Conservation (phyloP, 1,140 invertebrate genomes). For the Contarinia nasturtii region DNA sequence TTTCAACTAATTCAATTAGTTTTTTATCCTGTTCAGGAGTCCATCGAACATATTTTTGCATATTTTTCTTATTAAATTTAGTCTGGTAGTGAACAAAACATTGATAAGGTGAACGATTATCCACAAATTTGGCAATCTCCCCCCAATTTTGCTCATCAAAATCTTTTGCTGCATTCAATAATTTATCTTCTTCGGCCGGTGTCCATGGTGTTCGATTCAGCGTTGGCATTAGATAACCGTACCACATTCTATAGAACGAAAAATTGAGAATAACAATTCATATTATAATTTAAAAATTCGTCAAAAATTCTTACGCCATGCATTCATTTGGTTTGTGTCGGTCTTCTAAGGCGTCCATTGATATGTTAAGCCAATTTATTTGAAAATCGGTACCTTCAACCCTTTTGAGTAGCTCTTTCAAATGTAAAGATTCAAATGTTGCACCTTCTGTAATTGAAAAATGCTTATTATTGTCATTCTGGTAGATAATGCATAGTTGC, state of each 20-base stretch:
- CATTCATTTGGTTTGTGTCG: constrained; percentile 31
- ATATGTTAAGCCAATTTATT: constrained; percentile 24
- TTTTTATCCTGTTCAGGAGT: constrained; percentile 34
- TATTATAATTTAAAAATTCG: too few species aligned
- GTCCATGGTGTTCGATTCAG: constrained; percentile 41
- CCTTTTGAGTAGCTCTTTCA: background rate
- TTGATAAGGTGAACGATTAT: constrained; percentile 38
- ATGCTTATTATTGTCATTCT: too few species aligned
- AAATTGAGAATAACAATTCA: too few species aligned
- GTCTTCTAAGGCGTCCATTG: constrained; percentile 22
- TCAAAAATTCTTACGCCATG: constrained; percentile 14
- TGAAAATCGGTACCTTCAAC: constrained; percentile 8
- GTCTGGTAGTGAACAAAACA: constrained; percentile 42
- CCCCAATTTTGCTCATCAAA: constrained; percentile 41
- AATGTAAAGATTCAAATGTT: background rate
- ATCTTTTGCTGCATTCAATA: constrained; percentile 26
- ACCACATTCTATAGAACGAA: constrained; percentile 30
- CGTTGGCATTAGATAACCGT: constrained; percentile 39
- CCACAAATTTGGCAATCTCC: constrained; percentile 31
- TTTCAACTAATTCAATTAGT: constrained; percentile 30
- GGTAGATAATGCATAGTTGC: too few species aligned
- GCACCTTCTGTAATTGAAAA: background rate
- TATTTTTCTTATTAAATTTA: constrained; percentile 16
- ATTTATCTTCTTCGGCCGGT: constrained; percentile 28
- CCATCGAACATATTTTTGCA: constrained; percentile 27